Evolutionary conservation across 64 coral and sea anemone species (phyloP).

Genomic region (Montipora capricornis): DNA sequence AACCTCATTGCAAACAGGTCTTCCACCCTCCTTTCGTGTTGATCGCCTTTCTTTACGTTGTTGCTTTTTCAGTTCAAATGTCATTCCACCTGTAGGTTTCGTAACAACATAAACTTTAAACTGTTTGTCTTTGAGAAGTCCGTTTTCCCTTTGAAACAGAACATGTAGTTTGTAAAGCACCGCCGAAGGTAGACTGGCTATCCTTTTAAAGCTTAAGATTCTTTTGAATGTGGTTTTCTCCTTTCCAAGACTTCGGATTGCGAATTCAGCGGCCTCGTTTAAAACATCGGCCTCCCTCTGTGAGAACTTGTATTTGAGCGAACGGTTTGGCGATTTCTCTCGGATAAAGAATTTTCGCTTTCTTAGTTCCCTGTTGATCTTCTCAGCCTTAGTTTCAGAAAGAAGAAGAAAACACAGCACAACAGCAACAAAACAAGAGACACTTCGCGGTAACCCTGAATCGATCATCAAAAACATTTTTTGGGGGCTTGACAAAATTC

Average conservation of each 20-base stretch:
- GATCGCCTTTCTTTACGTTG: constrained; percentile 36
- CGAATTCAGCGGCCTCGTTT: constrained; percentile 13
- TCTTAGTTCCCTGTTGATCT: background rate
- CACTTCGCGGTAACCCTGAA: background rate
- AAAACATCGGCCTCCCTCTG: background rate
- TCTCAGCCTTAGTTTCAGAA: background rate
- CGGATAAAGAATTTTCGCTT: background rate
- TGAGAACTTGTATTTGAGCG: background rate
- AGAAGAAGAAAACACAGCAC: background rate
- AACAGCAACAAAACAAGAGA: background rate
- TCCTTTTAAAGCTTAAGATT: background rate
- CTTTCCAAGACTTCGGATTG: background rate
- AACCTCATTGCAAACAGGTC: constrained; percentile 31
- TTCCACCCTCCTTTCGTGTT: background rate
- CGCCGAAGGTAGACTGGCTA: background rate
- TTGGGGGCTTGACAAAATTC: background rate
- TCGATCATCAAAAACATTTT: background rate
- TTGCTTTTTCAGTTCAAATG: background rate
- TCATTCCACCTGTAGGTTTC: background rate
- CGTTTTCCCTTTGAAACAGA: background rate
- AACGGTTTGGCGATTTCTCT: background rate
- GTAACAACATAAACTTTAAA: background rate
- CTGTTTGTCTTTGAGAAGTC: background rate
- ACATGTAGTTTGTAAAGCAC: constrained; percentile 1
- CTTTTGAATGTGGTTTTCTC: background rate